Evolutionary conservation across 2,888 invertebrate genomes (phyloP).

Genomic region (Pediacus dermestoides): DNA sequence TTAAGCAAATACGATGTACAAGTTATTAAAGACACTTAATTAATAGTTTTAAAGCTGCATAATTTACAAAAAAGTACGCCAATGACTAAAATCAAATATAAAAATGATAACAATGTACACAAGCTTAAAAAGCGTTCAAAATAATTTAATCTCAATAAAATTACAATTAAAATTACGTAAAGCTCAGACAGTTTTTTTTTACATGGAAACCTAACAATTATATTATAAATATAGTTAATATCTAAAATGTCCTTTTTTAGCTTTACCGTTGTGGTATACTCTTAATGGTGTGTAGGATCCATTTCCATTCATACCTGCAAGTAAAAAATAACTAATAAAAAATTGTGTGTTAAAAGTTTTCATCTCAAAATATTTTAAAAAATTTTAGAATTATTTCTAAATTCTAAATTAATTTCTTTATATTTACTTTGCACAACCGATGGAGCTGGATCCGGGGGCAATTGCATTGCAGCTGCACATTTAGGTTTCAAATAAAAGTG

Average conservation of each 20-base stretch:
- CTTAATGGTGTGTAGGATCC: slow-evolving; percentile 75
- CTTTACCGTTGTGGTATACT: slow-evolving; percentile 77
- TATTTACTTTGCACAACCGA: slow-evolving; percentile 62
- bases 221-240: slow-evolving; percentile 54
- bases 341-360: too few species aligned
- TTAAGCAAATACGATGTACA: background rate
- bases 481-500: slow-evolving; percentile 71
- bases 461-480: slow-evolving; percentile 62
- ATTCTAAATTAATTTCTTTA: background rate
- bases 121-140: background rate
- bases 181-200: too few species aligned
- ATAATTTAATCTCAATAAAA: background rate
- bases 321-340: slow-evolving; percentile 26
- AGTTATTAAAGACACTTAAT: background rate
- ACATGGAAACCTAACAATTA: slow-evolving; percentile 1
- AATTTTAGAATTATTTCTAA: too few species aligned
- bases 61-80: slow-evolving; percentile 3
- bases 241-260: slow-evolving; percentile 77
- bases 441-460: slow-evolving; percentile 62
- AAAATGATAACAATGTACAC: slow-evolving; percentile 1
- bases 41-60: background rate
- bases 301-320: slow-evolving; percentile 61
- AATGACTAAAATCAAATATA: background rate
- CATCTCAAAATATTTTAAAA: background rate
- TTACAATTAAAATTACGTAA: background rate